phyloP scores from a whole-genome alignment of 2,888 invertebrate genomes.

The Thereva unica region DNA sequence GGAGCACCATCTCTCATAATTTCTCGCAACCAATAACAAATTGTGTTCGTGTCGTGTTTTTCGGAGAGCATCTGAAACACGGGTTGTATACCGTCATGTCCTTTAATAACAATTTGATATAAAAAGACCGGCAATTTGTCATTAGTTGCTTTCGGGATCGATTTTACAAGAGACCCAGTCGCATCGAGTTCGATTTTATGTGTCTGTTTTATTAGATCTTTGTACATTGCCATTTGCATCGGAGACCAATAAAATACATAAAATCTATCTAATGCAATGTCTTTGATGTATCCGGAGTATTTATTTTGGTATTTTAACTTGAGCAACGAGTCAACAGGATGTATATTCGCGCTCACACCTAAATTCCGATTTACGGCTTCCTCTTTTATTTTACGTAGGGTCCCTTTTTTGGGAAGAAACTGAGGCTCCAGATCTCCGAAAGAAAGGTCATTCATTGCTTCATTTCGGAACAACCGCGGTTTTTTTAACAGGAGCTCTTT shows the following conservation, averaged over 20 bases:
- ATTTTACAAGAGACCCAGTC: too few species aligned
- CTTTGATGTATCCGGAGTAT: not conserved
- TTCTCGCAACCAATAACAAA: not conserved
- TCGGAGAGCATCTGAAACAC: conserved; percentile 3
- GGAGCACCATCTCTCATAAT: conserved; percentile 1
- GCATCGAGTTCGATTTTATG: too few species aligned
- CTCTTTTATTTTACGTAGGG: not conserved
- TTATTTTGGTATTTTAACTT: not conserved
- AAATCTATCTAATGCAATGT: not conserved
- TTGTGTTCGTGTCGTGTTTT: conserved; percentile 1
- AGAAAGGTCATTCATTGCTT: not conserved
- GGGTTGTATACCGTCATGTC: conserved; percentile 1
- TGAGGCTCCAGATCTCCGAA: too few species aligned
- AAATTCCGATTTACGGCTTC: not conserved
- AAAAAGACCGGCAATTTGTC: not conserved
- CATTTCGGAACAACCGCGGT: not conserved
- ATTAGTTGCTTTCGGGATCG: not conserved
- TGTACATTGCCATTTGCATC: not conserved
- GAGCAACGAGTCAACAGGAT: conserved; percentile 3
- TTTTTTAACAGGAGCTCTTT: not conserved
- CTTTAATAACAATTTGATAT: conserved; percentile 4
- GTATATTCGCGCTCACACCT: not conserved
- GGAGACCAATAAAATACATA: not conserved
- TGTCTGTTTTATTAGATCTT: too few species aligned
- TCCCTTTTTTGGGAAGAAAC: not conserved